These are phyloP conservation scores for Hippocampus comes DNA, from an alignment of 2,113 vertebrate genomes.

Conservation along the genomic window DNA sequence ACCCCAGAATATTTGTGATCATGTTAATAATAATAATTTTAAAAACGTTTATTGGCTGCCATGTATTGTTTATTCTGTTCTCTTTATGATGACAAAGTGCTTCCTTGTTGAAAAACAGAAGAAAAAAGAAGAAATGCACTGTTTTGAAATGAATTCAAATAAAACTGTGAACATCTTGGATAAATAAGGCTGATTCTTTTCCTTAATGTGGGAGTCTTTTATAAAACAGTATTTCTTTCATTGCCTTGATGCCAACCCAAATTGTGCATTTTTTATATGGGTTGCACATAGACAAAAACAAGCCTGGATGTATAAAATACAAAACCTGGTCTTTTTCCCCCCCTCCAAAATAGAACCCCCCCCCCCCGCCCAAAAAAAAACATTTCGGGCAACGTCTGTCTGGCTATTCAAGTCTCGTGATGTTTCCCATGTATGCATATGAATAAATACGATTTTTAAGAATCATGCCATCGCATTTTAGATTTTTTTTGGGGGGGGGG, in stretches of 20 bases:
- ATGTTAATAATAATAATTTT: conserved; percentile 84
- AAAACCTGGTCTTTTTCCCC: too few species aligned
- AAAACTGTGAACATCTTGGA: conserved; percentile 76
- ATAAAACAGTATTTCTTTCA: not conserved
- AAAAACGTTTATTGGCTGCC: conserved; percentile 86
- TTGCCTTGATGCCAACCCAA: not conserved
- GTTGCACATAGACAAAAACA: not conserved
- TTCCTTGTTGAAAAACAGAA: conserved; percentile 66
- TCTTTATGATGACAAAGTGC: conserved; percentile 72
- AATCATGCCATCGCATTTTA: not conserved
- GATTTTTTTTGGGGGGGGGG: too few species aligned
- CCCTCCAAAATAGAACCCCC: too few species aligned
- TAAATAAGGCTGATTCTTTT: conserved; percentile 40
- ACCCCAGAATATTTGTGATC: conserved; percentile 85
- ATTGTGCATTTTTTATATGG: not conserved
- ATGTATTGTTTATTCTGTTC: conserved; percentile 69
- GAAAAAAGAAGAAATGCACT: conserved; percentile 39
- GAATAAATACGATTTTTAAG: not conserved
- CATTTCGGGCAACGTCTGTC: not conserved
- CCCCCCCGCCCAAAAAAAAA: too few species aligned
- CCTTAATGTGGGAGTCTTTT: conserved; percentile 19
- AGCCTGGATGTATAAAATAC: too few species aligned
- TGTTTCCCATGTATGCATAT: not conserved
- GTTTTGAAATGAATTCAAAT: conserved; percentile 70
- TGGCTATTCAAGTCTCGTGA: not conserved